Conservation (phyloP, 2,113 vertebrate genomes). For the pig (Sus scrofa) region DNA sequence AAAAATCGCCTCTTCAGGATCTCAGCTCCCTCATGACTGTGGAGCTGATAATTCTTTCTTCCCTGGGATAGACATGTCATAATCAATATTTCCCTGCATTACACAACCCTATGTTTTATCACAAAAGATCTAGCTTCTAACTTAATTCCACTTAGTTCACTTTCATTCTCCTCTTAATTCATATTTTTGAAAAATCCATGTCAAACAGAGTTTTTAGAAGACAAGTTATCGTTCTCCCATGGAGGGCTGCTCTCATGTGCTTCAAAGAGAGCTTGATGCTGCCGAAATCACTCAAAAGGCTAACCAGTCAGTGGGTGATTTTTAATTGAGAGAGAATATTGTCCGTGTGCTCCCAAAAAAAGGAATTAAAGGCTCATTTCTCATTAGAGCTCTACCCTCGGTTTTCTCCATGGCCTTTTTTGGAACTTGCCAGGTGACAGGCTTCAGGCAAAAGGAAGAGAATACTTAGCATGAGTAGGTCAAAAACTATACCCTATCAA, state of each 20-base stretch:
- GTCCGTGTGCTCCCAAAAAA: neutral
- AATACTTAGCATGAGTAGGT: slow-evolving; percentile 45
- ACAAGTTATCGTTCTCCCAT: slow-evolving; percentile 31
- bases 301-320: neutral
- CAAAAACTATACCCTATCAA: slow-evolving; percentile 15
- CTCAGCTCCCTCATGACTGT: neutral
- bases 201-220: slow-evolving; percentile 43
- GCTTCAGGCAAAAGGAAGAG: slow-evolving; percentile 41
- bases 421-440: neutral
- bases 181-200: neutral
- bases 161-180: slow-evolving; percentile 48
- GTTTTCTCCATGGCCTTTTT: slow-evolving; percentile 24
- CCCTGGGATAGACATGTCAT: neutral
- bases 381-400: neutral
- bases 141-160: slow-evolving; percentile 45
- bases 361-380: neutral
- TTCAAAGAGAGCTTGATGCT: neutral
- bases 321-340: slow-evolving; percentile 14
- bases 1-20: neutral
- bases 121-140: slow-evolving; percentile 12
- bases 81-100: slow-evolving; percentile 18
- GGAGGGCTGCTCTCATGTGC: neutral
- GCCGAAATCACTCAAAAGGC: neutral
- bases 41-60: slow-evolving; percentile 4
- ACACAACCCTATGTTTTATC: neutral